Evolutionary conservation across 2,888 invertebrate genomes (phyloP).

Genomic region (Homarus gammarus): DNA sequence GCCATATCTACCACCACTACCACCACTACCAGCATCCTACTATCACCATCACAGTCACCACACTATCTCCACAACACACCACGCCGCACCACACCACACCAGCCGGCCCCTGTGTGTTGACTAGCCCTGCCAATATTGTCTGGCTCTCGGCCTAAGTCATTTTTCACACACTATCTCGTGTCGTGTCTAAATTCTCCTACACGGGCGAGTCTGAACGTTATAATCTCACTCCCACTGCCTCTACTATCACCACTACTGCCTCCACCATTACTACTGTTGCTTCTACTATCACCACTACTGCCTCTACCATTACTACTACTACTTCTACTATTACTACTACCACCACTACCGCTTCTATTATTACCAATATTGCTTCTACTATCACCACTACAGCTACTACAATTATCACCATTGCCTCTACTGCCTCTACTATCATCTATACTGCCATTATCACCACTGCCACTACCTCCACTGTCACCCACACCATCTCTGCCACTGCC

Average conservation of each 20-base stretch:
- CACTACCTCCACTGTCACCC: background rate
- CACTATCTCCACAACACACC: background rate
- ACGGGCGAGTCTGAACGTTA: conserved; percentile 35
- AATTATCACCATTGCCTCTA: background rate
- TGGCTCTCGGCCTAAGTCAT: conserved; percentile 36
- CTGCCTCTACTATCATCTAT: background rate
- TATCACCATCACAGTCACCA: too few species aligned
- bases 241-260: too few species aligned
- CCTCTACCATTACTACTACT: background rate
- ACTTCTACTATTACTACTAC: background rate
- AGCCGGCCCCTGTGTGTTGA: background rate
- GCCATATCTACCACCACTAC: background rate
- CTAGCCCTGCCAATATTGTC: conserved; percentile 52
- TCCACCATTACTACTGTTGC: background rate
- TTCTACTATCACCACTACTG: background rate
- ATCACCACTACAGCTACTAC: background rate
- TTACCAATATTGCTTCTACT: too few species aligned
- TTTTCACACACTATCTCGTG: conserved; percentile 52
- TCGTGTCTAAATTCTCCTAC: conserved; percentile 47
- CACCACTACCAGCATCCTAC: background rate
- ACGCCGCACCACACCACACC: too few species aligned
- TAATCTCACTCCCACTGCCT: conserved; percentile 18
- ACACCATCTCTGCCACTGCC: background rate
- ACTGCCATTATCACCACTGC: background rate
- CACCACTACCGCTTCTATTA: too few species aligned